Conservation (phyloP, 2,888 invertebrate species). For the Lepidochitona cinerea region DNA sequence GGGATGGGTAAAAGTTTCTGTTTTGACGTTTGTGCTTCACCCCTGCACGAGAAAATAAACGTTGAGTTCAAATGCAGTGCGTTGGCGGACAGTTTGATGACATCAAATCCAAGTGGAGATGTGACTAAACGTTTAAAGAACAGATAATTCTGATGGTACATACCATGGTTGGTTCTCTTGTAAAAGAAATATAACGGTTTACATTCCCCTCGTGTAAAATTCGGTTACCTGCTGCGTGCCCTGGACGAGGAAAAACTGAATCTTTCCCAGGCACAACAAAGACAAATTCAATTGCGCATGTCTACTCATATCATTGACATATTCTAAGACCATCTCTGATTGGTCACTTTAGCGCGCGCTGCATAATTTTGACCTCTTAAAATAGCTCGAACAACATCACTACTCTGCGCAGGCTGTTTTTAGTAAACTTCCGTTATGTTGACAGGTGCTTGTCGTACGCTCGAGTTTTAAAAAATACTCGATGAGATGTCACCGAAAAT, state of each 20-base stretch:
- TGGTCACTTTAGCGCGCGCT: slow-evolving; percentile 26
- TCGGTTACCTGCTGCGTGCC: not conserved
- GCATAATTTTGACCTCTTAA: not conserved
- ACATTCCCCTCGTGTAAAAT: not conserved
- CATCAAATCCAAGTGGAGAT: too few species aligned
- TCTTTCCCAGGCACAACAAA: slow-evolving; percentile 39
- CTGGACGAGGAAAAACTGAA: not conserved
- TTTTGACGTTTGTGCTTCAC: too few species aligned
- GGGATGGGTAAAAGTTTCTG: too few species aligned
- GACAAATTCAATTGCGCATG: slow-evolving; percentile 42
- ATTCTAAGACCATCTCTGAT: slow-evolving; percentile 32
- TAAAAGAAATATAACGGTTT: too few species aligned
- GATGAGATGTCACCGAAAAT: too few species aligned
- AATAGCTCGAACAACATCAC: not conserved
- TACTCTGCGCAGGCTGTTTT: slow-evolving; percentile 33
- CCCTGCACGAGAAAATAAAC: too few species aligned
- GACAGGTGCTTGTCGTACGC: slow-evolving; percentile 1
- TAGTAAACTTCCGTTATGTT: slow-evolving; percentile 42
- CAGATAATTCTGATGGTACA: too few species aligned
- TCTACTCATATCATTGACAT: slow-evolving; percentile 28
- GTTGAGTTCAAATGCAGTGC: too few species aligned
- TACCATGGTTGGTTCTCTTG: too few species aligned
- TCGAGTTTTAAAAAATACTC: not conserved
- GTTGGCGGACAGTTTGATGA: too few species aligned
- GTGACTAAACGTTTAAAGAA: too few species aligned